Percentiles rank a stretch among this genome's conserved stretches.
phyloP scores from a whole-genome alignment of 2,113 vertebrate species.

The Osmerus eperlanus region DNA sequence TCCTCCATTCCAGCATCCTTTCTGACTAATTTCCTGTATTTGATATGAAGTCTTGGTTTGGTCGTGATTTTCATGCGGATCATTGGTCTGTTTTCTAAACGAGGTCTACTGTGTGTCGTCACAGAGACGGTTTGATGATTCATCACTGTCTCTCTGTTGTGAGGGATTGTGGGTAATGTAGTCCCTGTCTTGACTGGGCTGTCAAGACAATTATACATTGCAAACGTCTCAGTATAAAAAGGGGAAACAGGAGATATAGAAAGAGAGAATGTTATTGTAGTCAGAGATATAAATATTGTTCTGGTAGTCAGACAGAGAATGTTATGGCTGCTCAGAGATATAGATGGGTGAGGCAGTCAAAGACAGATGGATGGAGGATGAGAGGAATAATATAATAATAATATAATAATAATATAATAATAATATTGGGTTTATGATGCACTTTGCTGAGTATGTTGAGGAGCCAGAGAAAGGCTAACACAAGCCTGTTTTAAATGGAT shows the following conservation, averaged over 20 bases:
- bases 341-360: not conserved
- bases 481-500: constrained; percentile 56
- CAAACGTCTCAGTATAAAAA: not conserved
- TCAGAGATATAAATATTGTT: not conserved
- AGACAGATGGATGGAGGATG: not conserved
- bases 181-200: constrained; percentile 1
- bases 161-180: constrained; percentile 2
- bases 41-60: not conserved
- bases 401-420: constrained; percentile 33
- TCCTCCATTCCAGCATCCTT: no score
- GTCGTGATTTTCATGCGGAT: not conserved
- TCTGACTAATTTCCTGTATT: not conserved
- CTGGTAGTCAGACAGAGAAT: not conserved
- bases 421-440: constrained; percentile 40
- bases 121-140: not conserved
- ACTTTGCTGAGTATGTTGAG: constrained; percentile 62
- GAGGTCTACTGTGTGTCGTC: not conserved
- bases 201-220: not conserved
- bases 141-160: not conserved
- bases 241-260: constrained; percentile 4
- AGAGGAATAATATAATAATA: constrained; percentile 20
- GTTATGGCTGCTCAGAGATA: not conserved
- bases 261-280: not conserved
- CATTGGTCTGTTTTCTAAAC: not conserved
- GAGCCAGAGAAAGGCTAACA: constrained; percentile 46